Evolutionary conservation across 2,888 invertebrate genomes (phyloP).

Genomic region (Siphlonurus alternatus): DNA sequence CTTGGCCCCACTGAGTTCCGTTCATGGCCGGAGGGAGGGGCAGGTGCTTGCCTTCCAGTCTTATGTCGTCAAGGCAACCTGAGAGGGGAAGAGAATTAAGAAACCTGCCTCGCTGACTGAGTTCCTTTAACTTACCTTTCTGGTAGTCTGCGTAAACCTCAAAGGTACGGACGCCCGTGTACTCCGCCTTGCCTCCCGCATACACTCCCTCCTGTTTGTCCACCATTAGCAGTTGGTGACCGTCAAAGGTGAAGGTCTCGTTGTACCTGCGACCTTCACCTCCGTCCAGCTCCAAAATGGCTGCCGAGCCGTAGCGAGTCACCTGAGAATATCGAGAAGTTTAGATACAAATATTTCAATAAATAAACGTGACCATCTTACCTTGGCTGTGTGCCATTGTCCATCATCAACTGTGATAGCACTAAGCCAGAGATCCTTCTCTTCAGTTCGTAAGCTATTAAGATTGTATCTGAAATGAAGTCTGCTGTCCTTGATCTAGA

Average conservation of each 20-base stretch:
- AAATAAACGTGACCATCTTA: conserved; percentile 14
- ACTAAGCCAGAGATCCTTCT: conserved; percentile 76
- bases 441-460: conserved; percentile 78
- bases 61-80: conserved; percentile 67
- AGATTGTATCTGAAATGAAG: conserved; percentile 85
- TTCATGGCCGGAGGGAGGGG: conserved; percentile 90
- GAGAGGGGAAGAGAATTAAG: not conserved
- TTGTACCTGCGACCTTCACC: conserved; percentile 89
- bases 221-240: conserved; percentile 82
- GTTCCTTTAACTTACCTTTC: conserved; percentile 53
- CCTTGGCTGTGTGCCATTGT: conserved; percentile 87
- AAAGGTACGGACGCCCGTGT: conserved; percentile 82
- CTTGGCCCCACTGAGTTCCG: conserved; percentile 90
- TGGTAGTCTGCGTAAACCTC: conserved; percentile 91
- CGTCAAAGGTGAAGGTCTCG: conserved; percentile 77
- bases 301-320: conserved; percentile 80
- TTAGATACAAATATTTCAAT: not conserved
- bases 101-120: too few relatives aligned
- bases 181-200: conserved; percentile 90
- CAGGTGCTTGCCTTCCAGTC: conserved; percentile 86
- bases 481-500: conserved; percentile 72
- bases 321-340: conserved; percentile 29
- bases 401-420: conserved; percentile 87
- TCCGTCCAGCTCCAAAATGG: conserved; percentile 81
- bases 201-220: conserved; percentile 92